Evolutionary conservation across 2,797 vertebrate genomes (phyloP).

Genomic region (Adelosebastes latens): DNA sequence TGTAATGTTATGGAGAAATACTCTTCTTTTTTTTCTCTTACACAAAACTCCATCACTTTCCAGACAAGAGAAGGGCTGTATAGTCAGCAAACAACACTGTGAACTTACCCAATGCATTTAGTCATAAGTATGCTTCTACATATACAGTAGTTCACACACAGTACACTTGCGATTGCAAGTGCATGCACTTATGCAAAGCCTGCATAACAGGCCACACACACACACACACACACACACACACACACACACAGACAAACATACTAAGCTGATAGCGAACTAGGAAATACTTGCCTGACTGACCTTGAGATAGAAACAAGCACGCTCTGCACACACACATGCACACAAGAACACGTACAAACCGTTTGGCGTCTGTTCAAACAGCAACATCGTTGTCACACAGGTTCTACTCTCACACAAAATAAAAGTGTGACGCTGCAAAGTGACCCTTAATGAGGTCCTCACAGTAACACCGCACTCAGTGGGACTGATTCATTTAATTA

Average conservation of each 20-base stretch:
- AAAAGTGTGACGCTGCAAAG: background rate
- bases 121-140: background rate
- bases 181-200: background rate
- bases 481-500: background rate
- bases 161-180: background rate
- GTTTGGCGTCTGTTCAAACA: background rate
- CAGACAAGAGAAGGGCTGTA: background rate
- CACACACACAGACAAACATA: conserved; percentile 12
- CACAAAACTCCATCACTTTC: background rate
- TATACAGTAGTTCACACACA: background rate
- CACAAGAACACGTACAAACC: background rate
- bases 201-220: background rate
- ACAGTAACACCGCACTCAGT: background rate
- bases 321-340: background rate
- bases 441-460: background rate
- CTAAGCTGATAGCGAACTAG: conserved; percentile 36
- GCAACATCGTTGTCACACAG: background rate
- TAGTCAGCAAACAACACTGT: background rate
- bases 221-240: conserved; percentile 7
- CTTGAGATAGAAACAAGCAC: conserved; percentile 40
- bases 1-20: background rate
- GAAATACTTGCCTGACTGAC: conserved; percentile 40
- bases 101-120: background rate
- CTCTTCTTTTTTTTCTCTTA: background rate
- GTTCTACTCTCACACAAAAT: background rate